These are phyloP conservation scores for Turritopsis dohrnii DNA, from an alignment of 30 jellyfish, hydroid and myxozoan genomes.

Conservation along the genomic window DNA sequence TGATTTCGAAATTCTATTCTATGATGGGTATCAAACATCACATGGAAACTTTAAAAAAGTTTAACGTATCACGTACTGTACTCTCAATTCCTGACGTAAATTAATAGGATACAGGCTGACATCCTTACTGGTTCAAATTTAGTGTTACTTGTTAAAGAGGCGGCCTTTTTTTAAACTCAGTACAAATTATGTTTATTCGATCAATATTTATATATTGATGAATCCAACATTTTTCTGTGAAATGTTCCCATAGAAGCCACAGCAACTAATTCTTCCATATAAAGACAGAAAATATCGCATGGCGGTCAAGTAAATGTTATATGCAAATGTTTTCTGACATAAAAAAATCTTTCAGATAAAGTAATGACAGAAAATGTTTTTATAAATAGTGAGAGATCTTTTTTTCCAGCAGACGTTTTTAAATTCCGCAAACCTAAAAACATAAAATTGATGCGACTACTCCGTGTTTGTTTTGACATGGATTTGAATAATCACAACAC, in stretches of 20 bases:
- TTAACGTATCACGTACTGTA: not conserved
- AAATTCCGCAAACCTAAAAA: not conserved
- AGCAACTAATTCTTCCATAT: no score
- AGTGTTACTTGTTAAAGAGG: not conserved
- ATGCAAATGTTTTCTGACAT: not conserved
- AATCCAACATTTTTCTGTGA: not conserved
- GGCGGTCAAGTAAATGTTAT: no score
- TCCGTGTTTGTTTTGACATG: not conserved
- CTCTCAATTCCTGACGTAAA: not conserved
- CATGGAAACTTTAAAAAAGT: not conserved
- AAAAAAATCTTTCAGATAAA: no score
- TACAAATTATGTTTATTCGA: not conserved
- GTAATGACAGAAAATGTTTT: not conserved
- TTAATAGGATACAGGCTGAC: not conserved
- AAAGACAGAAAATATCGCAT: no score
- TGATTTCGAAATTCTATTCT: not conserved
- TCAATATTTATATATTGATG: not conserved
- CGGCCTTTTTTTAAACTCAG: no score
- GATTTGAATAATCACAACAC: not conserved
- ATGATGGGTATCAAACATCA: no score
- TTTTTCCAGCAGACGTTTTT: not conserved
- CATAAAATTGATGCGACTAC: no score
- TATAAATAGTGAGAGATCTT: not conserved
- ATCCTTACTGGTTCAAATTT: not conserved
- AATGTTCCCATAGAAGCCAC: not conserved